Base-by-base conservation (phyloP, 2,113 vertebrate genomes). In the Podocnemis expansa region DNA sequence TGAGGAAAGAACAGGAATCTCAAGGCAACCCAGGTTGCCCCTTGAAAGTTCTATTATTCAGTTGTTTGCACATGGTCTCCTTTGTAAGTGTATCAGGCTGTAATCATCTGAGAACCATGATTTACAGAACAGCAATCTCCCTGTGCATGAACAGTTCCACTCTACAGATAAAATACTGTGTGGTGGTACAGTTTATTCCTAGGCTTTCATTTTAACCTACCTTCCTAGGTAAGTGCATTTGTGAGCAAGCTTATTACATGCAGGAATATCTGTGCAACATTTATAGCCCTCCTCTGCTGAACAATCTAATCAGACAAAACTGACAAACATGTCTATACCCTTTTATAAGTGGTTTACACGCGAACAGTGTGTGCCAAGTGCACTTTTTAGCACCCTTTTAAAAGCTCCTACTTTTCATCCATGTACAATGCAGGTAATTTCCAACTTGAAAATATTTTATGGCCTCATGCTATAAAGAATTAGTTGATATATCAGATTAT, bases 391-490 rank as follows among this genome's bases (percentile, higher is more conserved):
- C n/a, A n/a, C n/a, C n/a, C n/a, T n/a, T n/a, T n/a, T n/a, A n/a
- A n/a, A n/a, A 58, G 27, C 27, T 58, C 10, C 56, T 29, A 24
- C 45, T 10, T 58, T 79, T 29, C 51, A 63, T 29, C 34, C 16
- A 81, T 2, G 25, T 0, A 4, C 3, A 4, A 1, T 0, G 47
- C 0, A 1, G 60, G 12, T 43, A n/a, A 12, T 10, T 60, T 88
- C 70, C 70, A n/a, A n/a, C n/a, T n/a, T n/a, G n/a, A n/a, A n/a
- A n/a, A n/a, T 29, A 25, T 58, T 29, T 10, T 27, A 25, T 27
- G 56, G 27, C 56, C 56, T 58, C 27, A 58, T 29, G 24, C 56
- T 25, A 58, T 58, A 58, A 27, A 24, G 9, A 58, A 25, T 29
- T 25, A 58, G 3, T 9, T 58, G 9, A 29, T 29, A 11, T 73